Evolutionary conservation across 2,888 invertebrate genomes (phyloP), one percentile per base, ranked within the genome.

Genomic region (Eilema caniola): DNA sequence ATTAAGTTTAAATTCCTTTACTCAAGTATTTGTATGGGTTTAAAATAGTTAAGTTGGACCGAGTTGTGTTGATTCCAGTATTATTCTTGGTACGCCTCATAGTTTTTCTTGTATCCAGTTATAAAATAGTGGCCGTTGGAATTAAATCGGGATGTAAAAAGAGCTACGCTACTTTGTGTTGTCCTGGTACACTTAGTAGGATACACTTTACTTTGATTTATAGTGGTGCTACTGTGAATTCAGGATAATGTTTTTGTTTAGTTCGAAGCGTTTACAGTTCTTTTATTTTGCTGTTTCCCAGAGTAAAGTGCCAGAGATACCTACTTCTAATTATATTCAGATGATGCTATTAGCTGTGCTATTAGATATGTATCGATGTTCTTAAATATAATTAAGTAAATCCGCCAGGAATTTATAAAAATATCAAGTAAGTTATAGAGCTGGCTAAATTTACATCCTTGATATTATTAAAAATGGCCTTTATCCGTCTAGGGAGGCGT

Each of bases 41-140:
- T 88, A 85, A 89, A 91, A 90, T 87, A 90, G 88, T 88, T 82
- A 81, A 78, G 79, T 80, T 82, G 86, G 87, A 89, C 86, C 79
- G 84, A 87, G 85, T 89, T 86, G 84, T 84, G 86, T 85, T 76
- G 85, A 86, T 85, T 84, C 77, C 75, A 85, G 85, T 85, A 79
- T 79, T 85, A 79, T 84, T 82, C 81, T 83, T 79, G 78, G 77
- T 79, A 75, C 67, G 76, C 53, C 28, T 74, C 62, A 79, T 77
- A 33, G 77, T 76, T 76, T 79, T 83, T 78, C 79, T 81, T 75
- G 81, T 80, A 80, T 81, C 74, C 71, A 64, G 69, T 78, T 69
- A 79, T 65, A 76, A 76, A 80, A 78, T 78, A 71, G 79, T 73
- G 62, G 66, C 62, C 71, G 67, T 31, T 69, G 70, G 69, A 72